Base-by-base conservation (phyloP, 35 echinoderm and acorn worm genomes). In the Holothuria glaberrima region DNA sequence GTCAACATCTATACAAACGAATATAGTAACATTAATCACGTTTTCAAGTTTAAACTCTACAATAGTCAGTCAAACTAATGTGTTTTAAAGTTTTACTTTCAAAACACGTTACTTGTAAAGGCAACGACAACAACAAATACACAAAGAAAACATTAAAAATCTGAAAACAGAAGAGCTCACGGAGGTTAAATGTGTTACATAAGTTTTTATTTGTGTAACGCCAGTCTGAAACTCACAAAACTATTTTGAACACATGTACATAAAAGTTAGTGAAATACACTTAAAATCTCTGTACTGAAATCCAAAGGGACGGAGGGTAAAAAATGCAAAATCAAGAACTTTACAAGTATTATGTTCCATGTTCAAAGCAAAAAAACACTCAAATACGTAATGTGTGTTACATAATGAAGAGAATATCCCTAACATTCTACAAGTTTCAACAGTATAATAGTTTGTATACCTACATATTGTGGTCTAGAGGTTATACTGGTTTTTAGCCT, bases 191-290 rank as follows among this genome's bases (percentile, higher is more conserved):
- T 46, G 44, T 46, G 44, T 46, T 10, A 66, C 28, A 66, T 25
- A 66, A 22, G 63, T 66, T 66, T 66, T 66, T 21, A 66, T 66
- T 66, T 16, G 63, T 12, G 63, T 5, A 66, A 66, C 63, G 63
- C 63, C 63, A 66, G 20, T 66, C 63, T 66, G 20, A 66, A 66
- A 66, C 63, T 66, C 63, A 66, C 63, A 21, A 66, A 66, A 21
- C 21, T 66, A 66, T n/a, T n/a, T n/a, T n/a, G 3, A 66, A 66
- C 63, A 66, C 63, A 66, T 66, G 1, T 66, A 66, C 3, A 29
- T 66, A 9, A 66, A 66, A 66, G 0, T 29, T 66, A 22, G 28
- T 22, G 3, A 66, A 66, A 66, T 25, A 66, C 0, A 66, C 63
- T 66, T 66, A 66, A 12, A 66, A 66, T 66, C 63, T 1, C 63